A percentile compares a stretch with the other conserved stretches of the same genome.
These are phyloP conservation scores for Coracias cyanogaster DNA, from an alignment of 2,797 vertebrate species.

Conservation along the genomic window DNA sequence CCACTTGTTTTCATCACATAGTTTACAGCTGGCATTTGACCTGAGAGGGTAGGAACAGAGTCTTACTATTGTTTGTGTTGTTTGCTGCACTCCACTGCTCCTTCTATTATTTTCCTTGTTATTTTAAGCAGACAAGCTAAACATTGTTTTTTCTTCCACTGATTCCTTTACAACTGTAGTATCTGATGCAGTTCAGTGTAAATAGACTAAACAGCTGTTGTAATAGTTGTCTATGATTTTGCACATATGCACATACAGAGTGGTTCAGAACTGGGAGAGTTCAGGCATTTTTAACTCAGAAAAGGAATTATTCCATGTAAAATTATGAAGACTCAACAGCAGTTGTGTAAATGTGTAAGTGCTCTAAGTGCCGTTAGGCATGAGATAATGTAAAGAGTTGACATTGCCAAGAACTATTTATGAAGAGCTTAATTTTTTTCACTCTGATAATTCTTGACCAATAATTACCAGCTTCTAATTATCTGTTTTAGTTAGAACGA, in stretches of 20 bases:
- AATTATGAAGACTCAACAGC: conserved; percentile 71
- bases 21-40: conserved; percentile 67
- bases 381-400: conserved; percentile 79
- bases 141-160: conserved; percentile 30
- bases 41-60: conserved; percentile 38
- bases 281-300: conserved; percentile 43
- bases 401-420: conserved; percentile 83
- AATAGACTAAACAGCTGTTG: background rate
- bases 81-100: background rate
- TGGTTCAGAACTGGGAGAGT: conserved; percentile 27
- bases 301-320: conserved; percentile 67
- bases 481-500: conserved; percentile 87
- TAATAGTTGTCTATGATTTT: conserved; percentile 12
- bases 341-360: conserved; percentile 75
- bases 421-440: conserved; percentile 84
- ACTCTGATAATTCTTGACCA: conserved; percentile 89
- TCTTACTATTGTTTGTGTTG: conserved; percentile 1
- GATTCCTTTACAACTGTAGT: conserved; percentile 4
- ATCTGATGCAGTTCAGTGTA: background rate
- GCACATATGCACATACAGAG: background rate
- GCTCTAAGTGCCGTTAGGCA: conserved; percentile 75
- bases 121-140: conserved; percentile 40
- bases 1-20: conserved; percentile 60
- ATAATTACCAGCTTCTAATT: conserved; percentile 87
- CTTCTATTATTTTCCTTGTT: conserved; percentile 6